These are phyloP conservation scores for Pangasius macronema DNA, from an alignment of 2,797 vertebrate species.

Conservation along the genomic window DNA sequence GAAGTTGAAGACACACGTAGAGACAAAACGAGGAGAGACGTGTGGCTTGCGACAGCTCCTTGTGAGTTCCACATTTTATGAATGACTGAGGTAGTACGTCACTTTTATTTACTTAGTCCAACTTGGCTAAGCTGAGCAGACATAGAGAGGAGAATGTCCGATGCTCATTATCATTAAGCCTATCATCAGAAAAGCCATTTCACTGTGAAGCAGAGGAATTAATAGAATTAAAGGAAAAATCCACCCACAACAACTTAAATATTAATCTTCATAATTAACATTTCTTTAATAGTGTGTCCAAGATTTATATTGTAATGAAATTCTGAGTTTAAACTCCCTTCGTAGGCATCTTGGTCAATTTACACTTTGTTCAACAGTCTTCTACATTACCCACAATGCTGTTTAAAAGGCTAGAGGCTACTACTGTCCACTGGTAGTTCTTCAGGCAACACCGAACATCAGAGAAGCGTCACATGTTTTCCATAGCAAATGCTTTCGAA, in stretches of 20 bases:
- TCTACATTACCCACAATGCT: background rate
- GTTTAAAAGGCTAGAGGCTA: background rate
- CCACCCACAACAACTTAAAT: background rate
- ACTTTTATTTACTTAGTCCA: conserved; percentile 40
- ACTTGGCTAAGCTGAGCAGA: conserved; percentile 8
- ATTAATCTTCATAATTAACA: background rate
- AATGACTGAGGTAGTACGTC: conserved; percentile 5
- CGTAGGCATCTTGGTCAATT: background rate
- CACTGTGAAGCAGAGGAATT: background rate
- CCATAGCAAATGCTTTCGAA: background rate
- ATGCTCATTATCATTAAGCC: conserved; percentile 12
- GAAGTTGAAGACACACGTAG: conserved; percentile 22
- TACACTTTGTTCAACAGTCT: no score
- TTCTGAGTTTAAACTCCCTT: background rate
- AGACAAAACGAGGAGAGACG: background rate
- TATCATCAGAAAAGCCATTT: background rate
- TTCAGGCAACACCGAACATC: background rate
- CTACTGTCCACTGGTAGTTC: background rate
- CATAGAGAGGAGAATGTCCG: background rate
- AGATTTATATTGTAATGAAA: background rate
- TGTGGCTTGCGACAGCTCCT: conserved; percentile 8
- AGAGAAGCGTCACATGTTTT: background rate
- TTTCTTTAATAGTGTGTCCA: background rate
- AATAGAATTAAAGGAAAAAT: background rate
- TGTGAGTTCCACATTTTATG: conserved; percentile 28